These are phyloP conservation scores for Mugil cephalus DNA, from an alignment of 2,113 vertebrate genomes.

Conservation along the genomic window DNA sequence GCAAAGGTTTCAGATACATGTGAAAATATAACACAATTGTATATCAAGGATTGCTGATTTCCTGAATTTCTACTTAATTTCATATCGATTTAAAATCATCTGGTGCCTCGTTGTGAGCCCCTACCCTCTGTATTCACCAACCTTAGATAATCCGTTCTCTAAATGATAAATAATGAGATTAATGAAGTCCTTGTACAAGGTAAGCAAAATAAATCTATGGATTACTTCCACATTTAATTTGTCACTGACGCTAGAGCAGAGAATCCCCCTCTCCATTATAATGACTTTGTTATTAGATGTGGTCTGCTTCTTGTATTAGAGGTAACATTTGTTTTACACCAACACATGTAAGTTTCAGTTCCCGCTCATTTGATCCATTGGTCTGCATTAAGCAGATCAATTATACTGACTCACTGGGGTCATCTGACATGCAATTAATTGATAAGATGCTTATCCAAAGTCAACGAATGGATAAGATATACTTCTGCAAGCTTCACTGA, in stretches of 20 bases:
- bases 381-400: constrained; percentile 7
- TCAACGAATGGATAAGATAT: neutral
- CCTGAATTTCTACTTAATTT: too few relatives aligned
- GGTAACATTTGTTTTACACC: constrained; percentile 12
- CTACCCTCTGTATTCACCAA: too few relatives aligned
- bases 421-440: constrained; percentile 11
- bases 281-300: constrained; percentile 12
- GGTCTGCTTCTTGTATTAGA: constrained; percentile 3
- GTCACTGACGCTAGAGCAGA: neutral
- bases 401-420: neutral
- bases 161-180: neutral
- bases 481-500: neutral
- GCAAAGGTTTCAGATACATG: too few relatives aligned
- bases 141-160: neutral
- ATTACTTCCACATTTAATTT: constrained; percentile 8
- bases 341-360: neutral
- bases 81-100: too few relatives aligned
- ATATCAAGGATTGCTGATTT: too few relatives aligned
- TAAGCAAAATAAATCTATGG: neutral
- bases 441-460: constrained; percentile 14
- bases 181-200: neutral
- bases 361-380: neutral
- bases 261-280: constrained; percentile 1
- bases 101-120: too few relatives aligned
- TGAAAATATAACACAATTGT: too few relatives aligned